These are phyloP conservation scores for Mirza zaza DNA, from an alignment of 2,113 vertebrate species.

Conservation along the genomic window DNA sequence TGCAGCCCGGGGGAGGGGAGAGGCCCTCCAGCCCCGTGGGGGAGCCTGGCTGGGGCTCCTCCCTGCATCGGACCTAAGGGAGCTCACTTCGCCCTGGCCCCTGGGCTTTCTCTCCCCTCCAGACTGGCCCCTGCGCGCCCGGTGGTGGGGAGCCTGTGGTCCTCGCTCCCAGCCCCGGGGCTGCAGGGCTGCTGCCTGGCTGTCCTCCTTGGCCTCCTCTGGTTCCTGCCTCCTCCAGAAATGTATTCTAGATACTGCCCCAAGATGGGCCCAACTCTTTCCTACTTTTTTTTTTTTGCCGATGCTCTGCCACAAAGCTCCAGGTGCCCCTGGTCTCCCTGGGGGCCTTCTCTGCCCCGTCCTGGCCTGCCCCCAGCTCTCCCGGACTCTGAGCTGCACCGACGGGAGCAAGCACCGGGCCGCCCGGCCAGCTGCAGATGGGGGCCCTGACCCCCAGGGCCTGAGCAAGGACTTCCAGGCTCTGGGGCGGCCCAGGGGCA, in stretches of 20 bases:
- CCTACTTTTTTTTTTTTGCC: conserved; percentile 70
- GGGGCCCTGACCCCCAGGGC: not conserved
- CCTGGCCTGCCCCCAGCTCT: conserved; percentile 22
- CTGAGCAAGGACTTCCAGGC: not conserved
- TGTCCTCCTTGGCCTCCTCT: conserved; percentile 63
- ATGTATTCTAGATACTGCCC: conserved; percentile 47
- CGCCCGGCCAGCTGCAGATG: not conserved
- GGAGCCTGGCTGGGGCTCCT: not conserved
- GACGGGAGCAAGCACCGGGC: conserved; percentile 31
- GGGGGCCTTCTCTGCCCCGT: conserved; percentile 34
- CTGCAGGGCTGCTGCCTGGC: conserved; percentile 6
- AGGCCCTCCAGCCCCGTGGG: not conserved
- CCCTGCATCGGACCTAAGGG: conserved; percentile 19
- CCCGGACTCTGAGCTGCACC: conserved; percentile 21
- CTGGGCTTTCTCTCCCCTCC: not conserved
- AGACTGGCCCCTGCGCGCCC: not conserved
- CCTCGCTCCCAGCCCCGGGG: not conserved
- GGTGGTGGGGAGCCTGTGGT: not conserved
- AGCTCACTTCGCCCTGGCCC: not conserved
- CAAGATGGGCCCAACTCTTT: conserved; percentile 71
- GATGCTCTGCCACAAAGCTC: conserved; percentile 64
- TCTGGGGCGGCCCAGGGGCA: not conserved
- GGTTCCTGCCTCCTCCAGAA: conserved; percentile 64
- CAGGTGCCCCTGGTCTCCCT: conserved; percentile 56
- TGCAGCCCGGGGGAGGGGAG: not conserved